These are phyloP conservation scores for Palythoa grandis DNA, from an alignment of 92 coral and sea anemone genomes.

Conservation along the genomic window DNA sequence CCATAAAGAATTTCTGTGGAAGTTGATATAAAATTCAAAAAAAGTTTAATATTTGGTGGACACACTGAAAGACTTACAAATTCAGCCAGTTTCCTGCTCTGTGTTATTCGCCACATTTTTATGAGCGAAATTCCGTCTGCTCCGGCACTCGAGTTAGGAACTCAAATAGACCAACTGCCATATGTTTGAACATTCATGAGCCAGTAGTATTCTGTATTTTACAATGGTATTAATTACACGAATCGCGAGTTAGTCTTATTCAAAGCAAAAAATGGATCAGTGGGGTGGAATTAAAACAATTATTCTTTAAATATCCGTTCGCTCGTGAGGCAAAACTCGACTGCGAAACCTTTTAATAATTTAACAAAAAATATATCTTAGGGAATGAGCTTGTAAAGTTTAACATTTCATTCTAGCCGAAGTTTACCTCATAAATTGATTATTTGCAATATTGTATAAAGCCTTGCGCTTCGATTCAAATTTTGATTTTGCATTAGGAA, in stretches of 20 bases:
- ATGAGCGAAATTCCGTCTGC: constrained; percentile 28
- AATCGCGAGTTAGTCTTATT: constrained; percentile 47
- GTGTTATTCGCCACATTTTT: constrained; percentile 90
- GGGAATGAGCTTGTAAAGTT: constrained; percentile 16
- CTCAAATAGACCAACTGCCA: constrained; percentile 27
- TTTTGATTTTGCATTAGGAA: neutral
- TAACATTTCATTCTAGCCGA: neutral
- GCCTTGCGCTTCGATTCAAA: neutral
- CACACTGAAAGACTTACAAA: constrained; percentile 74
- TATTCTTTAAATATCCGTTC: neutral
- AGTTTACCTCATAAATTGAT: neutral
- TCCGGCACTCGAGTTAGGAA: constrained; percentile 15
- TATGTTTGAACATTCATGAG: constrained; percentile 25
- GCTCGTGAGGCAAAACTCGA: constrained; percentile 19
- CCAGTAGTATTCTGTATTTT: constrained; percentile 38
- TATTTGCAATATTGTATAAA: no score
- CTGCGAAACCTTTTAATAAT: constrained; percentile 29
- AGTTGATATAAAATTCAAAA: neutral
- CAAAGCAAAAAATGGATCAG: constrained; percentile 37
- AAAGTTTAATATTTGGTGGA: neutral
- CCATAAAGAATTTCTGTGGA: neutral
- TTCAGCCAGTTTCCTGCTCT: constrained; percentile 89
- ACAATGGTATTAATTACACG: constrained; percentile 47
- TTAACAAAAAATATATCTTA: constrained; percentile 16
- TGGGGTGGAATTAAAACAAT: constrained; percentile 44